Conservation (phyloP, 1,140 invertebrate genomes). For the Drosophila nebulosa region DNA sequence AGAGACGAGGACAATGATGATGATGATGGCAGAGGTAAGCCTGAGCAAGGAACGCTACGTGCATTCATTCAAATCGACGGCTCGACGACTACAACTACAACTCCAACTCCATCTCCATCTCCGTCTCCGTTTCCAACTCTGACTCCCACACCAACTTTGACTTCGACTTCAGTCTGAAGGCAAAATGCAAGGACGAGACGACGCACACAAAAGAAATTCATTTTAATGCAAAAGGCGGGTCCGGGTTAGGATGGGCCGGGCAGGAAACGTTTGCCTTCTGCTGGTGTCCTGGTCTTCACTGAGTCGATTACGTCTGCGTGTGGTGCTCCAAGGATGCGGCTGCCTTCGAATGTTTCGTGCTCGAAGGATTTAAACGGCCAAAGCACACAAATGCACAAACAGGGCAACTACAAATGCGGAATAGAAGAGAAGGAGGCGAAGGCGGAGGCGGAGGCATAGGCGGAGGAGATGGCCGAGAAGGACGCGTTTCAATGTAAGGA, state of each 20-base stretch:
- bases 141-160: constrained; percentile 47
- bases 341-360: constrained; percentile 42
- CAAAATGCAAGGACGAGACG: constrained; percentile 15
- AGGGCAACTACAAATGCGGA: constrained; percentile 12
- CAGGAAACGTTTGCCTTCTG: constrained; percentile 54
- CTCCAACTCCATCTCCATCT: no score
- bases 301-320: constrained; percentile 62
- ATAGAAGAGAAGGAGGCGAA: constrained; percentile 8
- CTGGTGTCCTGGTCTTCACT: background rate
- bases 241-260: background rate
- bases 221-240: constrained; percentile 62
- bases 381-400: constrained; percentile 48
- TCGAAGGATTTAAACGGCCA: constrained; percentile 61
- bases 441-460: background rate
- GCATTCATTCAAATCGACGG: background rate
- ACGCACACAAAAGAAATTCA: constrained; percentile 68
- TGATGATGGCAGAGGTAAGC: background rate
- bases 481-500: background rate
- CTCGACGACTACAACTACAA: constrained; percentile 25
- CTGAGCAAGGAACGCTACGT: background rate
- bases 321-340: constrained; percentile 65
- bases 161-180: constrained; percentile 42
- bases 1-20: constrained; percentile 9
- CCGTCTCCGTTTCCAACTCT: no score
- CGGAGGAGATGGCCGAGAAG: background rate